A percentile compares a stretch with the other conserved stretches of the same genome.
Evolutionary conservation across 2,113 vertebrate species (phyloP).

Genomic region (Atlantisia rogersi): DNA sequence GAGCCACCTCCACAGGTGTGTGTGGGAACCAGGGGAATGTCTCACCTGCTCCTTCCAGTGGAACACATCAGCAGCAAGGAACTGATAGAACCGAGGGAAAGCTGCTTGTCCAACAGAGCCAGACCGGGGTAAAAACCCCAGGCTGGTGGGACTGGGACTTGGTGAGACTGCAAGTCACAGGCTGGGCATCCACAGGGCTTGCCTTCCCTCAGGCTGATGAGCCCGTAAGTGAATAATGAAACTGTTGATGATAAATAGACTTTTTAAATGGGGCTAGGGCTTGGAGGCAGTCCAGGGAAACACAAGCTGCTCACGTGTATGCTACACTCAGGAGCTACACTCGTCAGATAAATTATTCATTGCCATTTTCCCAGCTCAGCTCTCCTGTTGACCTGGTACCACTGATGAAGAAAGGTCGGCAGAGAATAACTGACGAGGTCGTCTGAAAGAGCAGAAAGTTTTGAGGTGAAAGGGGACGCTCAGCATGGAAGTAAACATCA

Average conservation of each 20-base stretch:
- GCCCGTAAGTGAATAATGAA: background rate
- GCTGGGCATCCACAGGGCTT: background rate
- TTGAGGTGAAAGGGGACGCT: background rate
- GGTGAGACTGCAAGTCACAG: background rate
- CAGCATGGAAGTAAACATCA: background rate
- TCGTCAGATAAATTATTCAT: background rate
- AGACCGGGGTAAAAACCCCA: fast-evolving
- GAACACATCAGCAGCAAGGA: background rate
- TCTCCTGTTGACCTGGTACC: background rate
- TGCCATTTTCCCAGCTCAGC: background rate
- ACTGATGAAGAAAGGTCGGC: background rate
- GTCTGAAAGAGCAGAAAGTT: background rate
- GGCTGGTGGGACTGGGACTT: background rate
- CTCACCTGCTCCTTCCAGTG: background rate
- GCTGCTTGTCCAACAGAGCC: fast-evolving
- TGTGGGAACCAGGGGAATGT: background rate
- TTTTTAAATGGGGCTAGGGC: background rate
- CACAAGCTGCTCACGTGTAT: background rate
- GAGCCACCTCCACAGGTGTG: background rate
- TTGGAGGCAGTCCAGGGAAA: constrained; percentile 23
- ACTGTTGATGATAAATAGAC: background rate
- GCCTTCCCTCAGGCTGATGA: background rate
- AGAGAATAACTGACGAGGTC: background rate
- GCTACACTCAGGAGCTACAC: background rate
- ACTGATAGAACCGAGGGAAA: fast-evolving